Percentiles rank a stretch among this genome's conserved stretches.
These are phyloP conservation scores for Meriones unguiculatus DNA, from an alignment of 2,113 vertebrate species.

Conservation along the genomic window DNA sequence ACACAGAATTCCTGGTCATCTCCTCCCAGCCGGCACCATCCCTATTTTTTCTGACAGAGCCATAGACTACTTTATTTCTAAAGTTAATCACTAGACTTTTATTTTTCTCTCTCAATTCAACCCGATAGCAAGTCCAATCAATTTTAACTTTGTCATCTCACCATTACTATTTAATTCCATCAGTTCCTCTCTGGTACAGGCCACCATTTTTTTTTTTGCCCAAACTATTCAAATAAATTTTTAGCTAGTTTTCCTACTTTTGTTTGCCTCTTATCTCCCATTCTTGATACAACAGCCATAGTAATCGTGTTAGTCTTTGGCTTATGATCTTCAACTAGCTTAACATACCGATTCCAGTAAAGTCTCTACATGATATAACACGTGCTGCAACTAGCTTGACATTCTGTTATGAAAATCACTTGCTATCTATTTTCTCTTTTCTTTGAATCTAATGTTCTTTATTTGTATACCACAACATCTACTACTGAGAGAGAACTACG, in stretches of 20 bases:
- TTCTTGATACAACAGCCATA: slow-evolving; percentile 1
- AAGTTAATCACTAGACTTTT: neutral
- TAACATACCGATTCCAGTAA: neutral
- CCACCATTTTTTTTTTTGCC: neutral
- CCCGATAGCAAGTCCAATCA: neutral
- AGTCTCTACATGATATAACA: neutral
- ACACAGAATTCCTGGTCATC: neutral
- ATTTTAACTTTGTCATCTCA: neutral
- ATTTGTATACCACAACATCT: slow-evolving; percentile 20
- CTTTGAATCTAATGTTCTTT: slow-evolving; percentile 36
- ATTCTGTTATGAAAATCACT: slow-evolving; percentile 41
- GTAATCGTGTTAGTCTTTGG: neutral
- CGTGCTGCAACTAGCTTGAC: neutral
- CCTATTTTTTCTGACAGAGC: neutral
- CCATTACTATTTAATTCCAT: neutral
- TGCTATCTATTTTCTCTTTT: neutral
- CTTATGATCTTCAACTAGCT: neutral
- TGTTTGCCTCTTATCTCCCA: neutral
- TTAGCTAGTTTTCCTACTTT: slow-evolving; percentile 25
- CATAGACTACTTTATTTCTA: neutral
- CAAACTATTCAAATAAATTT: neutral
- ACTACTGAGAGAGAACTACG: slow-evolving; percentile 16
- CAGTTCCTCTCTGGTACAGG: neutral
- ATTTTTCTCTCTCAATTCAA: neutral
- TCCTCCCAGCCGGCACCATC: neutral